Evolutionary conservation across 2,113 vertebrate genomes (phyloP).

Genomic region (Poeciliopsis occidentalis): DNA sequence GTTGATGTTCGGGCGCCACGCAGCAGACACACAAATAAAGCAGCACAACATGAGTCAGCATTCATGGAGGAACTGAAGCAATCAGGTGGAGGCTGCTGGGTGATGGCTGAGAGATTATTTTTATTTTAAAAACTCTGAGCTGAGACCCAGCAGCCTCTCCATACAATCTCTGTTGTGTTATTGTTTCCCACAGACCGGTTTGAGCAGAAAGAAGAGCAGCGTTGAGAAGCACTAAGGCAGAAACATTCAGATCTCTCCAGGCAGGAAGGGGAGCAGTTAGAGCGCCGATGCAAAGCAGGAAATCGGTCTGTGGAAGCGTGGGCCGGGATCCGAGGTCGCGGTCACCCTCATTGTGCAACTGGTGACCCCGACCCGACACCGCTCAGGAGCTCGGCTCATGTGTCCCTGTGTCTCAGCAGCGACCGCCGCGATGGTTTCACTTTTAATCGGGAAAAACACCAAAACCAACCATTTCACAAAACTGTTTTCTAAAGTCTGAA

Average conservation of each 20-base stretch:
- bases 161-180: slow-evolving; percentile 1
- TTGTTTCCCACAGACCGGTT: slow-evolving; percentile 67
- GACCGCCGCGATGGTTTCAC: neutral
- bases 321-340: slow-evolving; percentile 45
- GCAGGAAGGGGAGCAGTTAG: slow-evolving; percentile 35
- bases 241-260: slow-evolving; percentile 29
- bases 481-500: too few species aligned
- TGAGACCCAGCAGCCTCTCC: slow-evolving; percentile 70
- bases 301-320: slow-evolving; percentile 63
- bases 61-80: neutral
- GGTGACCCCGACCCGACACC: slow-evolving; percentile 63
- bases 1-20: slow-evolving; percentile 63
- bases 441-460: neutral
- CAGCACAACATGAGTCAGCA: slow-evolving; percentile 48
- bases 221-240: slow-evolving; percentile 23
- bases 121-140: neutral
- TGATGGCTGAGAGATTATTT: neutral
- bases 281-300: slow-evolving; percentile 57
- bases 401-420: slow-evolving; percentile 57
- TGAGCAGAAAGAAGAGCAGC: slow-evolving; percentile 41
- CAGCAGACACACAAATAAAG: slow-evolving; percentile 23
- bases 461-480: neutral
- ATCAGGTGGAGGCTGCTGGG: slow-evolving; percentile 68
- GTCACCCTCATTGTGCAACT: slow-evolving; percentile 29
- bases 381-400: slow-evolving; percentile 31